A percentile compares a stretch with the other conserved stretches of the same genome.
Evolutionary conservation across 2,113 vertebrate genomes (phyloP).

Genomic region (Sprattus sprattus): DNA sequence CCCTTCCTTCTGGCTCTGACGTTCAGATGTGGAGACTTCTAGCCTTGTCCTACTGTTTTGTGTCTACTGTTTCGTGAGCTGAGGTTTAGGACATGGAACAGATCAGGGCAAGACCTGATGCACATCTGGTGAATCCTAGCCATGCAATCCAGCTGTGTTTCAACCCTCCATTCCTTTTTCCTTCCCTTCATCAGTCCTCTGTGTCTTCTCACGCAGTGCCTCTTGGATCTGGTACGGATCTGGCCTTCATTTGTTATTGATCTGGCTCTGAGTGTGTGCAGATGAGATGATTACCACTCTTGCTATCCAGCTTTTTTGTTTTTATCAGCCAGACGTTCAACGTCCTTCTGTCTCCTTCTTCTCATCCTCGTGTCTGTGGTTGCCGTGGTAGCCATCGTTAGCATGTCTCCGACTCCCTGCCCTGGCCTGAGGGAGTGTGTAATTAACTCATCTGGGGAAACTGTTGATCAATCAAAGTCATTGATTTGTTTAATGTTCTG

Average conservation of each 20-base stretch:
- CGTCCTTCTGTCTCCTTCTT: neutral
- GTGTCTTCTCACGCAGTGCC: neutral
- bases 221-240: no score
- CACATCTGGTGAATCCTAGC: neutral
- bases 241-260: neutral
- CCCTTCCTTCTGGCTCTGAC: no score
- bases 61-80: neutral
- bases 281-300: neutral
- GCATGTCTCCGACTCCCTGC: neutral
- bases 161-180: neutral
- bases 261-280: neutral
- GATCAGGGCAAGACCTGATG: neutral
- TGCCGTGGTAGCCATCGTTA: neutral
- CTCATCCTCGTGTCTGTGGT: neutral
- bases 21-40: neutral
- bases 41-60: neutral
- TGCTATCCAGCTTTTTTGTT: neutral
- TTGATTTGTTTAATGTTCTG: constrained; percentile 32
- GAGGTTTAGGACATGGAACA: no score
- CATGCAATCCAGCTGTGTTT: neutral
- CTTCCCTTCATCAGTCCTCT: neutral
- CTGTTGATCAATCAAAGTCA: constrained; percentile 36
- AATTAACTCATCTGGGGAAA: constrained; percentile 36
- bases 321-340: no score
- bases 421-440: constrained; percentile 22